phyloP scores from a whole-genome alignment of 2,113 vertebrate species.

The Taxidea taxus region DNA sequence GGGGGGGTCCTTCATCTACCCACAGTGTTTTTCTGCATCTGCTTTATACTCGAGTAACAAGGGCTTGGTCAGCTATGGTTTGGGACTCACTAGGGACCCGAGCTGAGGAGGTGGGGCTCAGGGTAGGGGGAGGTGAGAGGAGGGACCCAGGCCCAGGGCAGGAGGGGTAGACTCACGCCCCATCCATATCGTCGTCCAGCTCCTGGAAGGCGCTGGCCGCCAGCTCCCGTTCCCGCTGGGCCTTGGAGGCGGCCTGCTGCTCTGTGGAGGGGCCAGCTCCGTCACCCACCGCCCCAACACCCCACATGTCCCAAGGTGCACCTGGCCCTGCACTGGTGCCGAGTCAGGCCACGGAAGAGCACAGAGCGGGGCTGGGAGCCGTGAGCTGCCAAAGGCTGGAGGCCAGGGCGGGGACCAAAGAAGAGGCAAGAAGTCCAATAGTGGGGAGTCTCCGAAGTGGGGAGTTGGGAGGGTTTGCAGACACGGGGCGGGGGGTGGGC shows the following conservation, averaged over 20 bases:
- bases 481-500: too few species aligned
- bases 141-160: neutral
- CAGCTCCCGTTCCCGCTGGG: conserved; percentile 84
- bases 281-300: neutral
- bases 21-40: too few species aligned
- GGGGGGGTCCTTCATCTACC: too few species aligned
- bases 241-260: conserved; percentile 83
- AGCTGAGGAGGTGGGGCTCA: neutral
- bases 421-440: too few species aligned
- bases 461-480: neutral
- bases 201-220: conserved; percentile 87
- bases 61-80: accelerated
- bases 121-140: neutral
- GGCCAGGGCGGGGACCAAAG: neutral
- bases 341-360: neutral
- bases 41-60: too few species aligned
- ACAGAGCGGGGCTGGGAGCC: accelerated
- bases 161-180: conserved; percentile 83
- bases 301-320: accelerated
- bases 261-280: conserved; percentile 78
- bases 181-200: conserved; percentile 89
- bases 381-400: neutral
- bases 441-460: neutral
- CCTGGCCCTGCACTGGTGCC: neutral
- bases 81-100: too few species aligned